A percentile compares a stretch with the other conserved stretches of the same genome.
phyloP scores from a whole-genome alignment of 2,113 vertebrate species.

The Dolichotis patagonum region DNA sequence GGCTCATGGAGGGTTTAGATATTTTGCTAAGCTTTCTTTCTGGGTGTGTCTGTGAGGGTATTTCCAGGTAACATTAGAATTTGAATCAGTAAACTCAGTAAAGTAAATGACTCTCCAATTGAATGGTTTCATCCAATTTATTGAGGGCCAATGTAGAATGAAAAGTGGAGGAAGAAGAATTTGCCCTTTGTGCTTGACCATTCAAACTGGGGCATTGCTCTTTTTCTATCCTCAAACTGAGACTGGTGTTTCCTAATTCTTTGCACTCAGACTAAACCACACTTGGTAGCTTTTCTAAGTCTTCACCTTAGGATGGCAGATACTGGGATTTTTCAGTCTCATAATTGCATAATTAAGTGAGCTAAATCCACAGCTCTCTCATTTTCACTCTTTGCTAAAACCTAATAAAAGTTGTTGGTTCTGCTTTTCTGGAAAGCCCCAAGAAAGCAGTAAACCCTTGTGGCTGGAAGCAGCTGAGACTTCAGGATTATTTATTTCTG shows the following conservation, averaged over 20 bases:
- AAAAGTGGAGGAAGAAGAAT: not conserved
- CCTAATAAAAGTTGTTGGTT: not conserved
- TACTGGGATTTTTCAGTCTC: not conserved
- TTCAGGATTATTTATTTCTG: not conserved
- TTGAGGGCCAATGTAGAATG: not conserved
- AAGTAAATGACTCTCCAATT: not conserved
- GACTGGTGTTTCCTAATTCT: not conserved
- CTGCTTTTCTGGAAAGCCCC: not conserved
- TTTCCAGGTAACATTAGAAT: not conserved
- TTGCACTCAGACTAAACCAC: not conserved
- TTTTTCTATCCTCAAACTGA: not conserved
- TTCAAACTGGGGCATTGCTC: not conserved
- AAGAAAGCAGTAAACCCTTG: not conserved
- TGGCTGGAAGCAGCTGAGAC: not conserved
- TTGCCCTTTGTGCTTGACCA: not conserved
- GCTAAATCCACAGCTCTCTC: not conserved
- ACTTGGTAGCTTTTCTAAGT: not conserved
- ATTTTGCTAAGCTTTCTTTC: not conserved
- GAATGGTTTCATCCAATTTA: not conserved
- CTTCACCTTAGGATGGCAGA: not conserved
- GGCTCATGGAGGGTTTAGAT: not conserved
- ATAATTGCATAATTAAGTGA: not conserved
- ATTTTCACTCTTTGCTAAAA: not conserved
- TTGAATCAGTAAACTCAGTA: not conserved
- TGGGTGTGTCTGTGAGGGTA: not conserved